Base-by-base conservation (phyloP, 2,797 vertebrate genomes). In the Masticophis lateralis region DNA sequence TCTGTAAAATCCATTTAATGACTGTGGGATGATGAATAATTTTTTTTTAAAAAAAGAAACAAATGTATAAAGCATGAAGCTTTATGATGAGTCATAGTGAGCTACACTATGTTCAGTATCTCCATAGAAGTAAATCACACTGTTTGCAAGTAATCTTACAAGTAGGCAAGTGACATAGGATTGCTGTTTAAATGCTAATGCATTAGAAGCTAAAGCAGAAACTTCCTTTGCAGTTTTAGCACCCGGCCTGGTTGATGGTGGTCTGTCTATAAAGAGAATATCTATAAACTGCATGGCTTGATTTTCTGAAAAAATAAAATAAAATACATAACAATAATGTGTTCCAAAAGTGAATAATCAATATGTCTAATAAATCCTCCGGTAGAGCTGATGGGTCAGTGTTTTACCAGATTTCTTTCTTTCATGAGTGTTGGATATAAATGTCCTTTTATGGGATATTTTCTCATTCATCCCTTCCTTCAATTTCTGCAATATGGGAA, bases 401-500 rank as follows among this genome's bases (percentile, higher is more conserved):
- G 55, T 57, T 95, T 57, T 87, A 51, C 1, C 91, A 57, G 91
- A 79, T 91, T 86, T 96, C 32, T 94, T 96, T 4, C 27, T 47
- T 96, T 5, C 32, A 32, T 1, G 60, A 94, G 18, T 93, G 88
- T 87, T 91, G 94, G 69, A 93, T 90, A 93, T 92, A 61, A 10
- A 4, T 92, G 69, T 37, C 0, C 13, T 91, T 89, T 25, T 27
- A 57, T 91, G 69, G 94, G 2, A 16, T 91, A 37, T 37, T 95
- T 86, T 27, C 25, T 94, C 32, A 5, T n/a, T 3, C 86, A 61
- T 14, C 92, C 10, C 32, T 2, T 56, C 14, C 83, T 11, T 2
- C 89, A 83, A 87, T 28, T 25, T 86, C 87, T 93, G 16, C 18
- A 92, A 63, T 93, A 95, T 92, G 92, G 94, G 66, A 93, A 95